phyloP scores from a whole-genome alignment of 2,888 invertebrate genomes.

The Entomobrya multifasciata region DNA sequence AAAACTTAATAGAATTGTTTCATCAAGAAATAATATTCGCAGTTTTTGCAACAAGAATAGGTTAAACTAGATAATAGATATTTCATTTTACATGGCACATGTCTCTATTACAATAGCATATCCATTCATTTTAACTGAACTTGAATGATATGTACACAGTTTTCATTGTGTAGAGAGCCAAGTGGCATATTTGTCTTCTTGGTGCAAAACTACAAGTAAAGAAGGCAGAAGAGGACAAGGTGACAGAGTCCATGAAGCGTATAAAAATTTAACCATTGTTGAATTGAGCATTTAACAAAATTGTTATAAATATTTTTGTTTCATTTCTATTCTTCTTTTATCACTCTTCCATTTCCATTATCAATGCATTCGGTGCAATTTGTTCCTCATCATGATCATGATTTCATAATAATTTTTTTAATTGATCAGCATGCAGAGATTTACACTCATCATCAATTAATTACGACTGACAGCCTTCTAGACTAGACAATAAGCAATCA shows the following conservation, averaged over 20 bases:
- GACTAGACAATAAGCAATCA: neutral
- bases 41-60: no score
- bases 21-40: no score
- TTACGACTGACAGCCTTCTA: neutral
- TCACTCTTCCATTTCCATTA: neutral
- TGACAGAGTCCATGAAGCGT: slow-evolving; percentile 28
- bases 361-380: neutral
- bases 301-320: no score
- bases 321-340: neutral
- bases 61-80: no score
- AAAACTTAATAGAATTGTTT: no score
- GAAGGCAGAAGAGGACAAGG: slow-evolving; percentile 53
- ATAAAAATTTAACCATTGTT: slow-evolving; percentile 2
- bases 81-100: no score
- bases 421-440: neutral
- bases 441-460: neutral
- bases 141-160: neutral
- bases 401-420: neutral
- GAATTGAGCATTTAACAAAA: neutral
- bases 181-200: neutral
- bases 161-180: neutral
- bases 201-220: neutral
- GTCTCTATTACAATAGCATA: no score
- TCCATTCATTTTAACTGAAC: neutral
- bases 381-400: neutral